phyloP scores from a whole-genome alignment of 2,888 invertebrate species.

The Caenorhabditis afra region DNA sequence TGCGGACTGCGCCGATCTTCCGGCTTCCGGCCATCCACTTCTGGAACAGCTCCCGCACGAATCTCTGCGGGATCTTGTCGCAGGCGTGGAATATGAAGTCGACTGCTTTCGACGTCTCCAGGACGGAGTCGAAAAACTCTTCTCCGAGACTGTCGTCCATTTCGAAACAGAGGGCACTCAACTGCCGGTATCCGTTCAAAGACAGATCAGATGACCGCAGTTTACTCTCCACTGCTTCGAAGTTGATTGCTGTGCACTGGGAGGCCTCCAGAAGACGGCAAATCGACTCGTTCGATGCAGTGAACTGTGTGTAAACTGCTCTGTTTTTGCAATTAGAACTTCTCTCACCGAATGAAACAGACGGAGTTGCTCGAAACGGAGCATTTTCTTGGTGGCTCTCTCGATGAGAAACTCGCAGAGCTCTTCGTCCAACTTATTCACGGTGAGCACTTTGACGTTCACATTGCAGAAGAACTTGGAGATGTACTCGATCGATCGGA shows the following conservation, averaged over 20 bases:
- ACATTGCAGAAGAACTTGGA: constrained; percentile 51
- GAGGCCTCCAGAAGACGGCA: constrained; percentile 25
- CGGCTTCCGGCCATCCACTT: constrained; percentile 30
- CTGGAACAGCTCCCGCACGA: constrained; percentile 38
- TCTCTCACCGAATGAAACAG: constrained; percentile 43
- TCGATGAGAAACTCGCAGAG: constrained; percentile 33
- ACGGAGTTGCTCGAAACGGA: constrained; percentile 48
- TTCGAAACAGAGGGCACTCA: constrained; percentile 44
- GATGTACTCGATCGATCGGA: constrained; percentile 38
- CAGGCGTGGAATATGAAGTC: constrained; percentile 54
- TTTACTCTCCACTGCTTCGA: constrained; percentile 41
- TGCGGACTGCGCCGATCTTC: constrained; percentile 30
- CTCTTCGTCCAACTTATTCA: constrained; percentile 51
- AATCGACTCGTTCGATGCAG: constrained; percentile 39
- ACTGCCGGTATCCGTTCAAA: constrained; percentile 34
- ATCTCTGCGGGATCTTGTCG: constrained; percentile 37
- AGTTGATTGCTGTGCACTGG: constrained; percentile 31
- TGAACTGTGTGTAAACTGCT: constrained; percentile 27
- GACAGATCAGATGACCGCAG: constrained; percentile 13
- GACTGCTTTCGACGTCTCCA: constrained; percentile 16
- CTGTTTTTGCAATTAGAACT: neutral
- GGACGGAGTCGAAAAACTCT: constrained; percentile 22
- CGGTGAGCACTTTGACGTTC: constrained; percentile 42
- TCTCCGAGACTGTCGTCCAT: constrained; percentile 49
- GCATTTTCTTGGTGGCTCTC: constrained; percentile 5